A percentile compares a stretch with the other conserved stretches of the same genome.
These are phyloP conservation scores for Zootoca vivipara DNA, from an alignment of 2,113 vertebrate species.

Conservation along the genomic window DNA sequence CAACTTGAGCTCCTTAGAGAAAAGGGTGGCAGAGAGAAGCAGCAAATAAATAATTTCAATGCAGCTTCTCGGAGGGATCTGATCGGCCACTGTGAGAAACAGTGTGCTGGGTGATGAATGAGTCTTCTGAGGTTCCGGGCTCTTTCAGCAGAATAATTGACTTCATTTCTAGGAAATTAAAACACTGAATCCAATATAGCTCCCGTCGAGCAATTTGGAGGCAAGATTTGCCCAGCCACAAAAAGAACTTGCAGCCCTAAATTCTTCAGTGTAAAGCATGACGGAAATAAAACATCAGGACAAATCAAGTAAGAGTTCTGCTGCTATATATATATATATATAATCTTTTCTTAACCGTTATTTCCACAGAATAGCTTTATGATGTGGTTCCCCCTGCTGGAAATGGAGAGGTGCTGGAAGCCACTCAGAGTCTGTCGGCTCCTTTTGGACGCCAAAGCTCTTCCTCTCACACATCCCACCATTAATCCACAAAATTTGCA, in stretches of 20 bases:
- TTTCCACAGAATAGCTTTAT: background rate
- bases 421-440: background rate
- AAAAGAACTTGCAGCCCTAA: background rate
- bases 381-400: conserved; percentile 1
- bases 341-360: too few species aligned
- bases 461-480: background rate
- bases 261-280: background rate
- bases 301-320: background rate
- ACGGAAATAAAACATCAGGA: background rate
- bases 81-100: too few species aligned
- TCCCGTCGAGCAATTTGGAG: background rate
- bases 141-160: too few species aligned
- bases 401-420: too few species aligned
- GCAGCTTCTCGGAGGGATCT: too few species aligned
- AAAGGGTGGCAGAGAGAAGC: too few species aligned
- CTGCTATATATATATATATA: background rate
- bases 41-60: too few species aligned
- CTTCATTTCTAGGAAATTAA: background rate
- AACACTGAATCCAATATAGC: background rate
- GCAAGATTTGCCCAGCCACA: background rate
- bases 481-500: too few species aligned
- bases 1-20: too few species aligned
- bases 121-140: background rate
- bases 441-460: background rate
- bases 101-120: too few species aligned